Conservation (phyloP, 2,888 invertebrate genomes). For the Penaeus monodon region DNA sequence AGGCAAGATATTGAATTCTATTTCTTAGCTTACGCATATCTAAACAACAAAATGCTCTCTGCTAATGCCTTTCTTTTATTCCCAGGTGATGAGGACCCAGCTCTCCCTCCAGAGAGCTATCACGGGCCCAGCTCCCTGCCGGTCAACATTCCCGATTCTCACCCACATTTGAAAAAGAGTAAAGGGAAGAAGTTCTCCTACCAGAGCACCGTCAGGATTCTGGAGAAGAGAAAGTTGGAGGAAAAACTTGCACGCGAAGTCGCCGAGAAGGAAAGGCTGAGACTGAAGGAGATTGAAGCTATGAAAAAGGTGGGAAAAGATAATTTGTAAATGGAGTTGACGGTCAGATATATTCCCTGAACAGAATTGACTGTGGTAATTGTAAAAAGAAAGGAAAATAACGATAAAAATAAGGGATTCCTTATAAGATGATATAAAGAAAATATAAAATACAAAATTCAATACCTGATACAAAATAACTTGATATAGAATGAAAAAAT, state of each 20-base stretch:
- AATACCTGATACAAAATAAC: no score
- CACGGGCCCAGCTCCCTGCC: constrained; percentile 27
- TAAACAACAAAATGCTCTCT: neutral
- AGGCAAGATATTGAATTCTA: neutral
- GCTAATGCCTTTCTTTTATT: neutral
- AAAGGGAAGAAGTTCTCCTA: constrained; percentile 65
- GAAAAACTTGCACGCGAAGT: constrained; percentile 59
- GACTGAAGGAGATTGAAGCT: constrained; percentile 65
- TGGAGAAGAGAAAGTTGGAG: constrained; percentile 64
- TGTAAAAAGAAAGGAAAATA: no score
- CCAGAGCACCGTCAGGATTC: constrained; percentile 65
- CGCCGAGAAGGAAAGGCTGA: constrained; percentile 63
- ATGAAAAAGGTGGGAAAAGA: constrained; percentile 58
- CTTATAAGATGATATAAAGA: no score
- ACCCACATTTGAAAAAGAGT: constrained; percentile 30
- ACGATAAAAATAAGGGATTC: no score
- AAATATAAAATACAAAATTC: no score
- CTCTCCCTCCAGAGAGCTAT: constrained; percentile 34
- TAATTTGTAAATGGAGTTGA: neutral
- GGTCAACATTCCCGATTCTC: neutral
- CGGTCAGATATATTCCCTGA: neutral
- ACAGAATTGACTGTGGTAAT: no score
- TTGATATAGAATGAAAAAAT: no score
- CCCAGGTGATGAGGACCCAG: constrained; percentile 52
- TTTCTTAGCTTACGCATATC: neutral